phyloP scores from a whole-genome alignment of 2,113 vertebrate species.

The Anseranas semipalmata region DNA sequence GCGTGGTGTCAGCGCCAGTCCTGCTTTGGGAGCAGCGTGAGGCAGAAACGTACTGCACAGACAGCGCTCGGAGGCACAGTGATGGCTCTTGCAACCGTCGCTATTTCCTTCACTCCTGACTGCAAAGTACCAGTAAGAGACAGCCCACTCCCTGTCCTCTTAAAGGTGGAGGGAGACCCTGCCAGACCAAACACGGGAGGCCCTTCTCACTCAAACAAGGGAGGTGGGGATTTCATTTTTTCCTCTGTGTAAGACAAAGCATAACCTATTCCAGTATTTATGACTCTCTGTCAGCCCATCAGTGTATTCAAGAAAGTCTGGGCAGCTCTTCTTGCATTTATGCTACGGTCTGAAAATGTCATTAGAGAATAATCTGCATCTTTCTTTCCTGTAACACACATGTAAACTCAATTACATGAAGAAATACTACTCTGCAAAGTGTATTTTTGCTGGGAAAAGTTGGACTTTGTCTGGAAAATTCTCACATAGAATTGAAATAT shows the following conservation, averaged over 20 bases:
- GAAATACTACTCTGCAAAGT: neutral
- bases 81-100: neutral
- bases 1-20: neutral
- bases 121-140: neutral
- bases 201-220: neutral
- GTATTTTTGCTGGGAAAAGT: neutral
- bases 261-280: conserved; percentile 38
- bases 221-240: neutral
- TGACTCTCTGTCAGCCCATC: conserved; percentile 24
- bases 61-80: neutral
- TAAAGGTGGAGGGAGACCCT: neutral
- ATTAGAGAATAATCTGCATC: conserved; percentile 14
- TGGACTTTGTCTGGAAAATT: neutral
- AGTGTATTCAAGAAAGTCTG: neutral
- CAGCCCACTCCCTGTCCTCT: neutral
- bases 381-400: conserved; percentile 41
- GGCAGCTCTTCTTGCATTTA: neutral
- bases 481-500: conserved; percentile 5
- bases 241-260: conserved; percentile 29
- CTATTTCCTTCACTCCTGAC: neutral
- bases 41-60: neutral
- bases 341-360: conserved; percentile 47
- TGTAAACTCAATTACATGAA: conserved; percentile 19
- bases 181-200: neutral
- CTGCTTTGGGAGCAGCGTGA: neutral